Percentiles rank a stretch among this genome's conserved stretches.
phyloP scores from a whole-genome alignment of 2,888 invertebrate species.

The Andrena bucephala region DNA sequence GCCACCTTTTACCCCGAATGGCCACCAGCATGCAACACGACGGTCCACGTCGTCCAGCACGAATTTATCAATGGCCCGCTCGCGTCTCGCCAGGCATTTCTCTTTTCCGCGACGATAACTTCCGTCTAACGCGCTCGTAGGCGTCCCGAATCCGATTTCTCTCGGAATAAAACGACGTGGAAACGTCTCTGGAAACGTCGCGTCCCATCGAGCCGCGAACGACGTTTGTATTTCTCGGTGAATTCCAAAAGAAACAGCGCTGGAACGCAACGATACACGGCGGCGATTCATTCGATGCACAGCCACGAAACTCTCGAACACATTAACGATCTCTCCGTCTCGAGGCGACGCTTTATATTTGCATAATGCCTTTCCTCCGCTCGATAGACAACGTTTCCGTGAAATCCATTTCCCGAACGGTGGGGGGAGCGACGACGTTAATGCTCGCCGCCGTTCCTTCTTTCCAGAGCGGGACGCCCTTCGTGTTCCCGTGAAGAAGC shows the following conservation, averaged over 20 bases:
- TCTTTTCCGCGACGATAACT: background rate
- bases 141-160: constrained; percentile 12
- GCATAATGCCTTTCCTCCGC: constrained; percentile 48
- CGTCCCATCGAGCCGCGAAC: background rate
- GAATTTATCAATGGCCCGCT: constrained; percentile 57
- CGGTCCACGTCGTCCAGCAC: constrained; percentile 28
- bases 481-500: constrained; percentile 31
- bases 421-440: background rate
- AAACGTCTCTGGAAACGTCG: background rate
- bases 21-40: constrained; percentile 29
- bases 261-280: background rate
- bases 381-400: constrained; percentile 48
- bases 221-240: background rate
- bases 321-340: constrained; percentile 30
- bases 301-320: constrained; percentile 21
- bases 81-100: constrained; percentile 17
- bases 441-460: constrained; percentile 22
- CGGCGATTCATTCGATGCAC: constrained; percentile 13
- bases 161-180: background rate
- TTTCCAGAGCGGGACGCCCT: constrained; percentile 4
- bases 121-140: background rate
- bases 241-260: background rate
- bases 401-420: constrained; percentile 48
- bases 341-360: constrained; percentile 30
- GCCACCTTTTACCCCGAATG: constrained; percentile 10